Base-by-base conservation (phyloP, 2,888 invertebrate species). In the Euplexia lucipara region DNA sequence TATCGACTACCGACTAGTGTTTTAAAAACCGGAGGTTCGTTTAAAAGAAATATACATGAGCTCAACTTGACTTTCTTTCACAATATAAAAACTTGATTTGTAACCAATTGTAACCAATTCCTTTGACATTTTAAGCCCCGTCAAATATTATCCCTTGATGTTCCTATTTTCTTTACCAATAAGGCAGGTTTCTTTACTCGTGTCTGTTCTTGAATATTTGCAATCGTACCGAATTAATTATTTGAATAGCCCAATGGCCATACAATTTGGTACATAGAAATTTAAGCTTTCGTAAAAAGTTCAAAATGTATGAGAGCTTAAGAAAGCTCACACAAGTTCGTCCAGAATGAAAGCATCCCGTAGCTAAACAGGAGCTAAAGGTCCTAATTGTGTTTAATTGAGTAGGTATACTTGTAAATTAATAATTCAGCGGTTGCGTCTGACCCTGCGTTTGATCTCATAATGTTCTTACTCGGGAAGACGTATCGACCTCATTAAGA, bases 361-460 rank as follows among this genome's bases (percentile, higher is more conserved):
- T 84, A 80, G 78, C 67, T 62, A 77, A 75, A 82, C 81, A 83
- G 83, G 71, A 83, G 84, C 81, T 75, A 79, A 81, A 83, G 82
- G 79, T 83, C 81, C 79, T 87, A 88, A 88, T 88, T 89, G 87
- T 85, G 78, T 90, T 90, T 93, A 93, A 95, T 94, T 93, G 92
- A 91, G 87, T n/a, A n/a, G n/a, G n/a, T 89, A 90, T 88, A 88
- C 91, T 90, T 92, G 91, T 94, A 89, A 92, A 92, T 92, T 91
- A 91, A 90, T 89, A 91, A 91, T 91, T 91, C 91, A 92, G 90
- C 87, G 90, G 88, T 84, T 71, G 64, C 63, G 75, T 69, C 70
- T 93, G 93, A 92, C 93, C 93, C 90, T 82, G 80, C 86, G 87
- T 87, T 91, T 92, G 93, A 92, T 91, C 94, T 91, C 91, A 89